Evolutionary conservation across 2,797 vertebrate genomes (phyloP).

Genomic region (Xenops minutus): DNA sequence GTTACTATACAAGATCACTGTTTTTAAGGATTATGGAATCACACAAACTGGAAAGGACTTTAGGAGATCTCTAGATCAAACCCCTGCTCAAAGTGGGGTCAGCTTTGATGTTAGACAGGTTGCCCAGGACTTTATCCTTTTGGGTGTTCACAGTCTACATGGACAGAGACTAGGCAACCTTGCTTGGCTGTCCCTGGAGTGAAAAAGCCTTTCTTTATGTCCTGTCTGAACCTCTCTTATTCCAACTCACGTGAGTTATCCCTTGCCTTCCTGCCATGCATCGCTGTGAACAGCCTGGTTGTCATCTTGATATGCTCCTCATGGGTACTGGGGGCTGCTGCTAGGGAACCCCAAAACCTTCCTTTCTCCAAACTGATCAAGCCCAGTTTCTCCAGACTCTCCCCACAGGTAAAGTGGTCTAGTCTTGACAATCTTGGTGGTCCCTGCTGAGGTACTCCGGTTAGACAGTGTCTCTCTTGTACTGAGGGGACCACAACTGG

Average conservation of each 20-base stretch:
- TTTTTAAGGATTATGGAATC: neutral
- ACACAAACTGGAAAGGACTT: neutral
- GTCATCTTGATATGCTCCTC: accelerated
- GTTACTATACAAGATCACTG: neutral
- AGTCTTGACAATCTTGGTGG: neutral
- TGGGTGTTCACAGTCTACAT: neutral
- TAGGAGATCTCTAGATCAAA: neutral
- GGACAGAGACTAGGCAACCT: neutral
- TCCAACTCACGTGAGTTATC: neutral
- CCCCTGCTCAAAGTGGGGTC: neutral
- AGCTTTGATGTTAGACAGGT: neutral
- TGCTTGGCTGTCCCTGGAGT: neutral
- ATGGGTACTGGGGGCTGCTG: neutral
- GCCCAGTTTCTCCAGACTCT: neutral
- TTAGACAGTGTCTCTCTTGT: neutral
- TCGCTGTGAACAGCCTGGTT: neutral
- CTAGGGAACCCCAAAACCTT: neutral
- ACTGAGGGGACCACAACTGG: neutral
- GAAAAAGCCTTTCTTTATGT: neutral
- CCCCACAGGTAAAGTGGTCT: neutral
- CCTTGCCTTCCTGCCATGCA: neutral
- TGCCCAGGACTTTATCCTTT: neutral
- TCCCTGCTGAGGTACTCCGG: neutral
- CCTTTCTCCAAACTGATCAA: neutral
- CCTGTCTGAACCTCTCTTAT: neutral